Base-by-base conservation (phyloP, 2,797 vertebrate species). In the Centroberyx gerrardi region DNA sequence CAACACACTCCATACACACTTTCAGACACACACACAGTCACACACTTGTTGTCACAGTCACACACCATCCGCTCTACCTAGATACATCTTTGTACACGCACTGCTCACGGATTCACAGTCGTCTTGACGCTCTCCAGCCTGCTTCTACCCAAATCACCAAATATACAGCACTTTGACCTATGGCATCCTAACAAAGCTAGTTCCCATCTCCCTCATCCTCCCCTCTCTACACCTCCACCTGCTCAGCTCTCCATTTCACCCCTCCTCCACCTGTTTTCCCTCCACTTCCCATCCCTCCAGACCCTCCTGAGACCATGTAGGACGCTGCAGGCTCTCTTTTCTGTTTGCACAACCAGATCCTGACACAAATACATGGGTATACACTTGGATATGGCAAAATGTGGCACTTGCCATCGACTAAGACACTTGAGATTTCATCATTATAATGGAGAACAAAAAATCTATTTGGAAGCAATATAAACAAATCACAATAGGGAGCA, bases 51-150 rank as follows among this genome's bases (percentile, higher is more conserved):
- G 75, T 84, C 68, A 88, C 81, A 85, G 51, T 31, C 62, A 22
- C 55, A 28, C 73, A 7, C 36, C 68, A 62, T 46, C 70, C 64
- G 66, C 56, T 8, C 54, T 33, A 60, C 65, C 9, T 73, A 48
- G 46, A 65, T 72, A 78, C 77, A 76, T 58, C 55, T 90, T 85
- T 78, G 59, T 81, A 65, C 84, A 90, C 72, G 82, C 62, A 72
- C 82, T 72, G 61, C 81, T 72, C 13, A 77, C 29, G 0, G 76
- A 73, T 90, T 88, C 84, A 90, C 83, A 87, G 82, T 82, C 14
- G 38, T 53, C 15, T 56, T 65, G 46, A 87, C 46, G 8, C 52
- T 63, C 33, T 5, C 52, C 40, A 9, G 40, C 40, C 40, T 13
- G 40, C 8, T 42, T 42, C 40, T 13, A 42, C 12, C 40, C 51